Percentiles rank a stretch among this genome's conserved stretches.
Evolutionary conservation across 1,140 invertebrate species (phyloP).

Genomic region (Coelopa frigida): DNA sequence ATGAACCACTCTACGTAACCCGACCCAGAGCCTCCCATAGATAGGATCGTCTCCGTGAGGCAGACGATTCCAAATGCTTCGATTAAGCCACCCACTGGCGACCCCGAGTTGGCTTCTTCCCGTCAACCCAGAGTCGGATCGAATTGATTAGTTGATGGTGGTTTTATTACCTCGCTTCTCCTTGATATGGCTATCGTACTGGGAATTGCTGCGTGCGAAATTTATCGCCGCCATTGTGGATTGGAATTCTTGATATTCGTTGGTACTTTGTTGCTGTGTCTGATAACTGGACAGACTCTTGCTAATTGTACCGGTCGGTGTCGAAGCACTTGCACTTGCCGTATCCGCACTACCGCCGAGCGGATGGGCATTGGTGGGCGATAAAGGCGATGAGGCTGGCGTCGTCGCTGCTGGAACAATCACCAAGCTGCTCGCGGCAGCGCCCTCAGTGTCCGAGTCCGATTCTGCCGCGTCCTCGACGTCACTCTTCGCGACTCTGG

Average conservation of each 20-base stretch:
- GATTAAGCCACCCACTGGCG: no score
- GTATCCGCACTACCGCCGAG: slow-evolving; percentile 13
- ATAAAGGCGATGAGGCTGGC: no score
- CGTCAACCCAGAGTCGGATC: no score
- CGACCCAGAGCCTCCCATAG: no score
- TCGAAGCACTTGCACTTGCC: slow-evolving; percentile 13
- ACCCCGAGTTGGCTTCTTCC: no score
- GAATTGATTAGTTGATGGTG: no score
- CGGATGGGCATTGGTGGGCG: no score
- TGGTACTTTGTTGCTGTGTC: slow-evolving; percentile 42
- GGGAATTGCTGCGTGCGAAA: slow-evolving; percentile 62
- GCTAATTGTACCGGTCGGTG: slow-evolving; percentile 44
- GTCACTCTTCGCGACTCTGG: neutral
- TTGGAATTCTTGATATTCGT: slow-evolving; percentile 47
- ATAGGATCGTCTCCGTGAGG: no score
- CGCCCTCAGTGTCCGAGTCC: slow-evolving; percentile 37
- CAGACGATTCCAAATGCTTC: no score
- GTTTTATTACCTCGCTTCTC: slow-evolving; percentile 80
- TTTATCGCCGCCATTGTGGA: slow-evolving; percentile 50
- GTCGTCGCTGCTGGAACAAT: slow-evolving; percentile 35
- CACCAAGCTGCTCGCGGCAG: slow-evolving; percentile 34
- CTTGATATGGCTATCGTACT: slow-evolving; percentile 80
- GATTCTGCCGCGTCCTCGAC: neutral
- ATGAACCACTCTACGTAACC: no score
- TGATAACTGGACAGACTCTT: slow-evolving; percentile 42